These are phyloP conservation scores for Sphaerophoria rueppellii DNA, from an alignment of 2,888 invertebrate species.

Conservation along the genomic window DNA sequence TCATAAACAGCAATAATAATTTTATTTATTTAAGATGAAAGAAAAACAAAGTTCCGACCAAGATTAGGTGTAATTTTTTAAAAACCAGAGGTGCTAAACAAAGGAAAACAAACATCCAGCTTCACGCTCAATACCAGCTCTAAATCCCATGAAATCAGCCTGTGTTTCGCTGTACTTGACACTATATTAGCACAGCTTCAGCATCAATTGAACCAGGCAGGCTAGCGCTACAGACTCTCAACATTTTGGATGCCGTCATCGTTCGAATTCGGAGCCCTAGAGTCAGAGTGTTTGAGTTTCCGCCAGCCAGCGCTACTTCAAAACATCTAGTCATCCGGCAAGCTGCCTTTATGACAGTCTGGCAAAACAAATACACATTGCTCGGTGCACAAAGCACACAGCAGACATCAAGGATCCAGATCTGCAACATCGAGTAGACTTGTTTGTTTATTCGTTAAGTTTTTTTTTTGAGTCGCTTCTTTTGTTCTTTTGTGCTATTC, in stretches of 20 bases:
- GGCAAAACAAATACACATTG: conserved; percentile 67
- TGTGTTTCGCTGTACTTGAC: conserved; percentile 50
- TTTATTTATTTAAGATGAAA: background rate
- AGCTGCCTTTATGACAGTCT: conserved; percentile 43
- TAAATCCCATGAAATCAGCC: conserved; percentile 61
- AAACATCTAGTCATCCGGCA: conserved; percentile 11
- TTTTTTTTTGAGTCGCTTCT: conserved; percentile 57
- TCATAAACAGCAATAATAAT: conserved; percentile 7
- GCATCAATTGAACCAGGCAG: conserved; percentile 45
- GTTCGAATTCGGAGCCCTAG: background rate
- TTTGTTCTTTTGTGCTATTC: conserved; percentile 67
- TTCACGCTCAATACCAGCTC: conserved; percentile 35
- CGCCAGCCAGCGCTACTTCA: conserved; percentile 24
- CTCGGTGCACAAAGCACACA: conserved; percentile 59
- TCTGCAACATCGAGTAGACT: conserved; percentile 54
- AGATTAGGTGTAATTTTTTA: background rate
- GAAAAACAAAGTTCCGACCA: conserved; percentile 3
- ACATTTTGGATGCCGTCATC: conserved; percentile 32
- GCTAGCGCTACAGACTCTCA: conserved; percentile 55
- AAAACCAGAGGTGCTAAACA: conserved; percentile 25
- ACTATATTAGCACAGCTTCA: conserved; percentile 71
- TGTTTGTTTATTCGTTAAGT: background rate
- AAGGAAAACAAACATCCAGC: conserved; percentile 27
- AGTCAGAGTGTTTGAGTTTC: conserved; percentile 59
- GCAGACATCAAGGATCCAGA: conserved; percentile 61